phyloP scores from a whole-genome alignment of 2,797 vertebrate species.

The Aratinga solstitialis region DNA sequence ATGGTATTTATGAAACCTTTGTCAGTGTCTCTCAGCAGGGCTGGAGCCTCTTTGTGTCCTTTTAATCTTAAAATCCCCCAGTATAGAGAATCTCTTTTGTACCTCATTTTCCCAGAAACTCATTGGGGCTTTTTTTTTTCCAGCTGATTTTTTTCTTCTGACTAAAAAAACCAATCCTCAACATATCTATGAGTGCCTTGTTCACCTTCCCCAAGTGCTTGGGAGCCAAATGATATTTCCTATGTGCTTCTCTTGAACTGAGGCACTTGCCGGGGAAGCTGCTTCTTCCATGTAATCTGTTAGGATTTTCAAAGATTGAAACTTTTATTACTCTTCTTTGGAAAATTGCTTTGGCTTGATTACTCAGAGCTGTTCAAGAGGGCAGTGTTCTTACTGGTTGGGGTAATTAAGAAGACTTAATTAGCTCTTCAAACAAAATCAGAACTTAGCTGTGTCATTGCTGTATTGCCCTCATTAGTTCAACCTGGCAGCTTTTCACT shows the following conservation, averaged over 20 bases:
- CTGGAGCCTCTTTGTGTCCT: not conserved
- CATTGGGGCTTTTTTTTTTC: not conserved
- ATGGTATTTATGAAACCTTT: not conserved
- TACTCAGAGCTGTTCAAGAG: slow-evolving; percentile 53
- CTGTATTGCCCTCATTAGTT: slow-evolving; percentile 68
- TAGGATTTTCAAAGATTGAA: not conserved
- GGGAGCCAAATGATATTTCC: not conserved
- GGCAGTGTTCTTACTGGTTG: slow-evolving; percentile 37
- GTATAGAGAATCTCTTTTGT: not conserved
- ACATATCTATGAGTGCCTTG: not conserved
- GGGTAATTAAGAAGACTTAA: slow-evolving; percentile 73
- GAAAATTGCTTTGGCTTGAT: slow-evolving; percentile 67
- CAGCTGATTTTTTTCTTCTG: not conserved
- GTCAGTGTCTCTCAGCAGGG: not conserved
- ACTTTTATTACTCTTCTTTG: slow-evolving; percentile 39
- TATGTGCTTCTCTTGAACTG: accelerated
- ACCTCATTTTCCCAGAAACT: not conserved
- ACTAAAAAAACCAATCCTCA: not conserved
- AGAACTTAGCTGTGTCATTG: slow-evolving; percentile 55
- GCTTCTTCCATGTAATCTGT: not conserved
- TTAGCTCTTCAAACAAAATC: slow-evolving; percentile 63
- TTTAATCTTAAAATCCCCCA: not conserved
- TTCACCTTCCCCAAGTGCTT: not conserved
- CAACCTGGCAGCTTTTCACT: slow-evolving; percentile 59
- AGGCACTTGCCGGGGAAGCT: not conserved